A percentile compares a stretch with the other conserved stretches of the same genome.
Evolutionary conservation across 2,113 vertebrate species (phyloP).

Genomic region (Clinocottus analis): DNA sequence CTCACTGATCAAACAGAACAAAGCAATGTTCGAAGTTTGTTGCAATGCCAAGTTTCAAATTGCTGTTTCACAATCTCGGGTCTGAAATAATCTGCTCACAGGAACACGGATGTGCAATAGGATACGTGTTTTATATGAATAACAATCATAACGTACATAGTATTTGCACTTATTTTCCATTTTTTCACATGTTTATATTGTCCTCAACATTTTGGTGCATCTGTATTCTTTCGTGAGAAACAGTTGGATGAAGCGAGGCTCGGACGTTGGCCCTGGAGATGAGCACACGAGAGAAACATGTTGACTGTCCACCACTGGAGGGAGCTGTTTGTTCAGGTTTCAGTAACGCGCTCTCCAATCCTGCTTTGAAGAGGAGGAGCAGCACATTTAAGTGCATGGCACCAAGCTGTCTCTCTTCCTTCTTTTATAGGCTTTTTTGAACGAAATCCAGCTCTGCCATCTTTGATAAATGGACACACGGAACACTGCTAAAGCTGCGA

Average conservation of each 20-base stretch:
- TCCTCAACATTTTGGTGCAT: background rate
- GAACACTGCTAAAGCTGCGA: conserved; percentile 48
- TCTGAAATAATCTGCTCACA: conserved; percentile 19
- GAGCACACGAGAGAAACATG: background rate
- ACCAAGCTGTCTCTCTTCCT: conserved; percentile 17
- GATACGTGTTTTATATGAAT: background rate
- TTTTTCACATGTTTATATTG: background rate
- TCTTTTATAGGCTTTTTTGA: conserved; percentile 46
- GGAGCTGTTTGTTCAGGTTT: conserved; percentile 70
- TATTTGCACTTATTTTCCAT: rapidly evolving
- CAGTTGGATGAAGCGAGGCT: background rate
- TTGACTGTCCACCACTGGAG: conserved; percentile 64
- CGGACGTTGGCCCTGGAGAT: background rate
- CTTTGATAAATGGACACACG: conserved; percentile 68
- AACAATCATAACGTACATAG: background rate
- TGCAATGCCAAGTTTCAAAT: conserved; percentile 22
- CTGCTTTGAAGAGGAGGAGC: background rate
- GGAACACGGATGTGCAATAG: background rate
- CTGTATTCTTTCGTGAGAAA: background rate
- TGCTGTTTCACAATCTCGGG: conserved; percentile 12
- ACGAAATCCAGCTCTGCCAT: conserved; percentile 55
- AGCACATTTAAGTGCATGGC: conserved; percentile 43
- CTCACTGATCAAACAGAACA: conserved; percentile 30
- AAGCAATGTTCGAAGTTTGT: conserved; percentile 10
- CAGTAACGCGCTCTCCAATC: background rate